Base-by-base conservation (phyloP, 2,888 invertebrate species). In the Vandiemenella viatica region DNA sequence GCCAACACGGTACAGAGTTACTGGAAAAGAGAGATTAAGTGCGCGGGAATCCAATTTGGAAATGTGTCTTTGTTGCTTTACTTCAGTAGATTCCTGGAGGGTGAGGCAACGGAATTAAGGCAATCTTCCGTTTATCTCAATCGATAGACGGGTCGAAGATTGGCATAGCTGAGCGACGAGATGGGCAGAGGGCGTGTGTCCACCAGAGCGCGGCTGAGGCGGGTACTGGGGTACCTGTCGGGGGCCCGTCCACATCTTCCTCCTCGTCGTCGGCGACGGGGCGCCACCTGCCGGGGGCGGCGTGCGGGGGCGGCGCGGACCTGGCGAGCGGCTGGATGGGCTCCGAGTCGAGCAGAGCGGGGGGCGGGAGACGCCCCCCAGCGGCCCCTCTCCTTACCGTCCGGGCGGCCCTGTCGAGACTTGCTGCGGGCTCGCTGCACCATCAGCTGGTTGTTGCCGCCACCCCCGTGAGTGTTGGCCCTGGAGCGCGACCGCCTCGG, bases 381-480 rank as follows among this genome's bases (percentile, higher is more conserved):
- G 7, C 13, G 17, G n/a, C 21, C 10, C n/a, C n/a, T n/a, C n/a
- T n/a, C n/a, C 17, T 18, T 18, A 43, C 50, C 19, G 10, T 48
- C 50, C 44, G 16, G 47, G 1, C 85, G 83, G n/a, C 88, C 70
- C 0, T 87, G 87, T 55, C 88, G 73, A 62, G 87, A 87, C 73
- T 88, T 88, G 69, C 86, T 87, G 44, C 88, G 74, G 0, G 87
- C 83, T 26, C 84, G 63, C 55, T 13, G 58, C 56, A 48, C 49
- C 22, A 48, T 46, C 22, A 49, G 49, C 23, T 49, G 38, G 37
- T 43, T 42, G 32, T 50, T 19, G 49, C 45, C 42, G 21, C 42
- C 20, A 3, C 32, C 32, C 3, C 32, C 46, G 49, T 52, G 55
- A 32, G 48, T 67, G 10, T 73, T 72, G 16, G 75, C 77, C 23